These are phyloP conservation scores for Scaptomyza polygonia DNA, from an alignment of 2,888 invertebrate genomes.

Conservation along the genomic window DNA sequence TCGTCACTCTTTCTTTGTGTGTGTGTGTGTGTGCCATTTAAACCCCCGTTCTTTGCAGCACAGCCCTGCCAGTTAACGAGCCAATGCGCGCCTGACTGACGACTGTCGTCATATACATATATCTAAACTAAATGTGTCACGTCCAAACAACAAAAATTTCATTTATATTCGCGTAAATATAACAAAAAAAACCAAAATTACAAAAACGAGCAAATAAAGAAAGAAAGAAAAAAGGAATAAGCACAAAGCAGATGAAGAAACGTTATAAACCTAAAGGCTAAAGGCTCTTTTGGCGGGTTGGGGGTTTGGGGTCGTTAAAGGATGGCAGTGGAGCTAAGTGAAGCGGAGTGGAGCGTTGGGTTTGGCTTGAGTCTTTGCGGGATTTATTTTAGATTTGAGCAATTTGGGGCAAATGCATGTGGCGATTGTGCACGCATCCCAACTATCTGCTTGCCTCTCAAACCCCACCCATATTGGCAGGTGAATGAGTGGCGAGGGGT, in stretches of 20 bases:
- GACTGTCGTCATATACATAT: slow-evolving; percentile 76
- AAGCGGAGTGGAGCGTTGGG: neutral
- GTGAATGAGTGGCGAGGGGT: neutral
- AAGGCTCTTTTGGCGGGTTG: neutral
- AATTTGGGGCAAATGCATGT: slow-evolving; percentile 65
- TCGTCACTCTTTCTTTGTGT: slow-evolving; percentile 30
- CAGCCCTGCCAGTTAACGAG: slow-evolving; percentile 52
- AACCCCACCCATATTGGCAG: slow-evolving; percentile 8
- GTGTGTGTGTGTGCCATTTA: too few species aligned
- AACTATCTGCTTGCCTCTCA: slow-evolving; percentile 4
- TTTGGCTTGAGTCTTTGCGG: slow-evolving; percentile 17
- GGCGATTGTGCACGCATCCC: slow-evolving; percentile 20
- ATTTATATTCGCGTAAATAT: slow-evolving; percentile 75
- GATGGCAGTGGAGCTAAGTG: neutral
- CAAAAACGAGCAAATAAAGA: slow-evolving; percentile 9
- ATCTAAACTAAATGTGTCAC: slow-evolving; percentile 80
- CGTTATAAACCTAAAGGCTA: slow-evolving; percentile 50
- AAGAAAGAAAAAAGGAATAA: slow-evolving; percentile 9
- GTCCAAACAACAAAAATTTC: slow-evolving; percentile 81
- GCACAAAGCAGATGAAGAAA: slow-evolving; percentile 28
- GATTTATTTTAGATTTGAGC: slow-evolving; percentile 72
- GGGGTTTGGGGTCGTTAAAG: neutral
- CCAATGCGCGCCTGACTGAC: slow-evolving; percentile 69
- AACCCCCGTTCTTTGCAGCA: too few species aligned
- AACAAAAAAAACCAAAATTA: too few species aligned